These are phyloP conservation scores for Papilio gigon DNA, from an alignment of 2,888 invertebrate species.

Conservation along the genomic window DNA sequence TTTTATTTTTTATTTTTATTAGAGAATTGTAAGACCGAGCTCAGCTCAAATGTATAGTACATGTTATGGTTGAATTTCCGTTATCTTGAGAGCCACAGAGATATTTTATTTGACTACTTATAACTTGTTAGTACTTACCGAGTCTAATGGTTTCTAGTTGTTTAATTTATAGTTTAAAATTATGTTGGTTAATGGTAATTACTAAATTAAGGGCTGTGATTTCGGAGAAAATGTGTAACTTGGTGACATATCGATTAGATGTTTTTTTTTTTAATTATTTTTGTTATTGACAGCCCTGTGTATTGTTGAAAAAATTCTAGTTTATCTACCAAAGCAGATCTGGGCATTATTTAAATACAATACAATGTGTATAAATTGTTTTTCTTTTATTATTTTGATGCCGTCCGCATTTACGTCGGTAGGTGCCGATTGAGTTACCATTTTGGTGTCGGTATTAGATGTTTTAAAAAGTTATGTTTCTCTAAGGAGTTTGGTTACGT, in stretches of 20 bases:
- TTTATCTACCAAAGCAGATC: conserved; percentile 20
- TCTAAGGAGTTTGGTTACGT: background rate
- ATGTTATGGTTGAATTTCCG: conserved; percentile 44
- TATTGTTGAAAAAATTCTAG: background rate
- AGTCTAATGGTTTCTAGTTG: conserved; percentile 58
- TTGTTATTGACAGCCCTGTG: conserved; percentile 19
- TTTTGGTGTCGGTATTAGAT: conserved; percentile 6
- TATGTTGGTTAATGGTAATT: conserved; percentile 70
- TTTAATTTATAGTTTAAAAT: conserved; percentile 65
- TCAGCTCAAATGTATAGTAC: conserved; percentile 52
- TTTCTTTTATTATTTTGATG: background rate
- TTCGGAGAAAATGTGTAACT: conserved; percentile 65
- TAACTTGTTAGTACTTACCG: conserved; percentile 59
- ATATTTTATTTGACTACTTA: conserved; percentile 44
- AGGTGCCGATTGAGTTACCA: conserved; percentile 1
- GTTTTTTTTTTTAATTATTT: conserved; percentile 28
- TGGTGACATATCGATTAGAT: conserved; percentile 52
- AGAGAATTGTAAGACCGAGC: conserved; percentile 46
- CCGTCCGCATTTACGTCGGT: conserved; percentile 27
- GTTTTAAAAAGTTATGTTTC: background rate
- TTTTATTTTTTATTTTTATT: conserved; percentile 34
- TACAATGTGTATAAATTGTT: background rate
- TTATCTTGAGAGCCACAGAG: conserved; percentile 41
- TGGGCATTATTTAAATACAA: background rate
- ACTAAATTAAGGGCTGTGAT: conserved; percentile 77